Percentiles rank a stretch among this genome's conserved stretches.
Evolutionary conservation across 1,140 invertebrate genomes (phyloP).

Genomic region (Drosophila arizonae): DNA sequence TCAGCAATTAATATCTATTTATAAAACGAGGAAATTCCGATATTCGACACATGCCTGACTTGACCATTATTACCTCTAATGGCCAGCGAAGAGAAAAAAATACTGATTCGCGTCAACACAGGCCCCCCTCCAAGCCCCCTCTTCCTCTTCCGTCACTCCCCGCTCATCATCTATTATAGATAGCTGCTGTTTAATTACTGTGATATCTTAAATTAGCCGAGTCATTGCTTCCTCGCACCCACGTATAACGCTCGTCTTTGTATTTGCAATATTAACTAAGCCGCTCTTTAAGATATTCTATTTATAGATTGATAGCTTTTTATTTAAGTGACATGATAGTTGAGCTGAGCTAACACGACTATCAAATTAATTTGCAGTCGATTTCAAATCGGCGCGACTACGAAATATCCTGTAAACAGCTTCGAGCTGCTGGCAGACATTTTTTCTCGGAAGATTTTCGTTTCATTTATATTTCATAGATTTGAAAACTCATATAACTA

Average conservation of each 20-base stretch:
- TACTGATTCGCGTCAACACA: conserved; percentile 3
- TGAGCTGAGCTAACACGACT: too few species aligned
- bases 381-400: too few species aligned
- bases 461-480: too few species aligned
- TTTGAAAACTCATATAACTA: too few species aligned
- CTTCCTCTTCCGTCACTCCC: background rate
- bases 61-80: conserved; percentile 46
- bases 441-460: too few species aligned
- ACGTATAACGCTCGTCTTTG: conserved; percentile 4
- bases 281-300: conserved; percentile 6
- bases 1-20: conserved; percentile 60
- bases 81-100: conserved; percentile 3
- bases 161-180: background rate
- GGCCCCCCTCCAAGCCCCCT: background rate
- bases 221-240: conserved; percentile 33
- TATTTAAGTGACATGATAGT: too few species aligned
- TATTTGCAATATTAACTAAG: conserved; percentile 7
- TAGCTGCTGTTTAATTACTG: conserved; percentile 21
- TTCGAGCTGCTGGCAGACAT: too few species aligned
- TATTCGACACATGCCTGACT: conserved; percentile 67
- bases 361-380: too few species aligned
- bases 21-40: conserved; percentile 72
- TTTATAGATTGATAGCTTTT: background rate
- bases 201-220: conserved; percentile 13
- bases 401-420: too few species aligned